These are phyloP conservation scores for Ictalurus punctatus DNA, from an alignment of 2,113 vertebrate genomes.

Conservation along the genomic window DNA sequence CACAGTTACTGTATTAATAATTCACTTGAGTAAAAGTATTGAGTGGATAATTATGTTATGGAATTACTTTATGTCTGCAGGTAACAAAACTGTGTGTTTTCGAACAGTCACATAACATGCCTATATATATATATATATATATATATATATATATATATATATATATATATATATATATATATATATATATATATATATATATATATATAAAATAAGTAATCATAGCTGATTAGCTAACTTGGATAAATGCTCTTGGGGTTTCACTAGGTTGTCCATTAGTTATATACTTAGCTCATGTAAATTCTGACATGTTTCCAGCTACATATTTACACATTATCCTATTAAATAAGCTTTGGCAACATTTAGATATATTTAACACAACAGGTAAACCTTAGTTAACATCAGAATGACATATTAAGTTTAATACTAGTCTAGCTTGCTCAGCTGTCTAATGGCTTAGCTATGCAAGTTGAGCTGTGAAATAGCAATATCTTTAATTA, in stretches of 20 bases:
- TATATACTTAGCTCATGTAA: neutral
- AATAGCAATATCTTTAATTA: neutral
- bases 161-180: too few relatives aligned
- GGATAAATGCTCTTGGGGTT: neutral
- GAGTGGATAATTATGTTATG: neutral
- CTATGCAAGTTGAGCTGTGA: neutral
- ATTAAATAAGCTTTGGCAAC: neutral
- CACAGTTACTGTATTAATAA: neutral
- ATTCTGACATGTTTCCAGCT: neutral
- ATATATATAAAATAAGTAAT: neutral
- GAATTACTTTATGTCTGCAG: neutral
- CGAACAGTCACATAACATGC: neutral
- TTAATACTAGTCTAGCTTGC: neutral
- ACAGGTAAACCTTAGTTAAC: neutral
- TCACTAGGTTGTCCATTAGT: neutral
- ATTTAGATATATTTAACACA: neutral
- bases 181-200: too few relatives aligned
- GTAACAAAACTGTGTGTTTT: neutral
- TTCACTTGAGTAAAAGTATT: neutral
- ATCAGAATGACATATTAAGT: neutral
- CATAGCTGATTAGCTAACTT: neutral
- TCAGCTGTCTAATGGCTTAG: neutral
- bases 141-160: too few relatives aligned
- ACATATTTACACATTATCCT: neutral
- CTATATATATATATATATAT: too few relatives aligned